Percentiles rank a stretch among this genome's conserved stretches.
phyloP scores from a whole-genome alignment of 1,140 invertebrate species.

The Xylocopa sonorina region DNA sequence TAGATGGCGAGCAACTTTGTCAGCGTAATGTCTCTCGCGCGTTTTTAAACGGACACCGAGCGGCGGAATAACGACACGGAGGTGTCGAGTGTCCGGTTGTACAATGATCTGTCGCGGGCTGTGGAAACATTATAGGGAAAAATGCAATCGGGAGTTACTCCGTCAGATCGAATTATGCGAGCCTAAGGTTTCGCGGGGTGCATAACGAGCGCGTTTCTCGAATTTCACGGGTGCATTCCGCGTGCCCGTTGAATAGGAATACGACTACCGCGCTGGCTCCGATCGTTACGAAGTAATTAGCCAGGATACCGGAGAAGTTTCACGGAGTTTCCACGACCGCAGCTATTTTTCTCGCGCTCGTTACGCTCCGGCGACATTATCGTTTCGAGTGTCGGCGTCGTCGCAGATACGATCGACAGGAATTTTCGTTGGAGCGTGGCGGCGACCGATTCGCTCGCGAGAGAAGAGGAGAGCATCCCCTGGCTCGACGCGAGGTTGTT shows the following conservation, averaged over 20 bases:
- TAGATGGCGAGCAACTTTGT: not conserved
- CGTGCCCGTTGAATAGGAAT: conserved; percentile 71
- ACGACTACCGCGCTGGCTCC: conserved; percentile 34
- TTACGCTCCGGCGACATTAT: not conserved
- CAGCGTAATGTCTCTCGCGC: too few relatives aligned
- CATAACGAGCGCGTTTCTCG: conserved; percentile 72
- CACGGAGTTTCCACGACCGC: conserved; percentile 29
- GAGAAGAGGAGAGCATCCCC: not conserved
- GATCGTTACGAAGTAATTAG: conserved; percentile 47
- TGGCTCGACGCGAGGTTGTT: not conserved
- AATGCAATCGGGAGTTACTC: conserved; percentile 71
- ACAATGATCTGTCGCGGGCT: conserved; percentile 53
- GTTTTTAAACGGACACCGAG: conserved; percentile 17
- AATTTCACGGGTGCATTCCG: conserved; percentile 76
- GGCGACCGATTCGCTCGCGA: not conserved
- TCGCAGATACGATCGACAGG: too few relatives aligned
- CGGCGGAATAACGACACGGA: conserved; percentile 27
- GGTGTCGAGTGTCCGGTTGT: conserved; percentile 58
- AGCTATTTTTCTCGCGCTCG: conserved; percentile 4
- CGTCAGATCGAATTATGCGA: conserved; percentile 78
- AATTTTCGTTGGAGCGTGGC: not conserved
- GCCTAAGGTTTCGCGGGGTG: conserved; percentile 74
- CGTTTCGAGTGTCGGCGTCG: not conserved
- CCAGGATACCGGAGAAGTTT: conserved; percentile 28
- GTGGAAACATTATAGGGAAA: conserved; percentile 76